Evolutionary conservation across 2,113 vertebrate species (phyloP).

Genomic region (Vulpes lagopus): DNA sequence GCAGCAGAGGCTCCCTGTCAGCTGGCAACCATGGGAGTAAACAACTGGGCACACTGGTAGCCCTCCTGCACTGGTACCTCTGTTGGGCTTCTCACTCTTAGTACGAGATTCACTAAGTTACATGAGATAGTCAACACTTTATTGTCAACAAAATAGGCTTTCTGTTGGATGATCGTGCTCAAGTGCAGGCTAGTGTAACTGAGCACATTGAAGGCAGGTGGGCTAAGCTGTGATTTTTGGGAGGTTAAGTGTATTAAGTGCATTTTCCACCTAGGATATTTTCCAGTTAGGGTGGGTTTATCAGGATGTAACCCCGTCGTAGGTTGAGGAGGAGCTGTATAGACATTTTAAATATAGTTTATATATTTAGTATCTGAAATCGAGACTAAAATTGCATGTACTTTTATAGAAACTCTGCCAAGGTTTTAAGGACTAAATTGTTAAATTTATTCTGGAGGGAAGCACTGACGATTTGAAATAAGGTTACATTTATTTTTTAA

Average conservation of each 20-base stretch:
- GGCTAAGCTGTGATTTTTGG: background rate
- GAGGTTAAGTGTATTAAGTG: background rate
- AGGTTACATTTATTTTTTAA: constrained; percentile 88
- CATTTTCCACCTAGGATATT: background rate
- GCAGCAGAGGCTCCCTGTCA: background rate
- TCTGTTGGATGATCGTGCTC: background rate
- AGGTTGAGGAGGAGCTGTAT: background rate
- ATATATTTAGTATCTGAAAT: constrained; percentile 83
- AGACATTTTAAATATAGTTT: constrained; percentile 70
- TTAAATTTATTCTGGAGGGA: constrained; percentile 86
- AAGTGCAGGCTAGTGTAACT: background rate
- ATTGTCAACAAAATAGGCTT: background rate
- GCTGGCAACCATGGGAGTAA: rapidly evolving
- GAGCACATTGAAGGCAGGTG: background rate
- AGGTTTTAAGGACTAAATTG: constrained; percentile 86
- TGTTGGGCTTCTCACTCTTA: background rate
- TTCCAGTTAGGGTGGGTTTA: background rate
- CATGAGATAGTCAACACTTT: background rate
- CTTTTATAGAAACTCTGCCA: constrained; percentile 83
- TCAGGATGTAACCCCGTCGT: background rate
- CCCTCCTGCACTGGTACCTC: background rate
- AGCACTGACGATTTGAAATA: constrained; percentile 85
- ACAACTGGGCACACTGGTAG: background rate
- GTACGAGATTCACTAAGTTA: background rate
- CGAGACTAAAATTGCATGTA: constrained; percentile 85